Evolutionary conservation across 2,113 vertebrate genomes (phyloP).

Genomic region (Podiceps cristatus): DNA sequence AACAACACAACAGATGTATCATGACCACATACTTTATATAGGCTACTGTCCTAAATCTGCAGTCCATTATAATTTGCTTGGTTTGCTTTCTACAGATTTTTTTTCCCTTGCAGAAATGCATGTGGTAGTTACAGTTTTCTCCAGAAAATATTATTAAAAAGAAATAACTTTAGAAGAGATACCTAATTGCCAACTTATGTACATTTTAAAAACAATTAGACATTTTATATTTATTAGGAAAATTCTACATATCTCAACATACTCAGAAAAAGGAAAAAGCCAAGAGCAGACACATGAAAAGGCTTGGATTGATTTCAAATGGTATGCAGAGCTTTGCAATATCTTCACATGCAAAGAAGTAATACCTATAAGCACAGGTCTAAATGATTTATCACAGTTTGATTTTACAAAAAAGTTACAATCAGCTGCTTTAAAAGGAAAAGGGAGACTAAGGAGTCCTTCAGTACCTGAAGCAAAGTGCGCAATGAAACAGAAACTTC

Average conservation of each 20-base stretch:
- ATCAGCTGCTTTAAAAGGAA: not conserved
- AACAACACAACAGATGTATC: not conserved
- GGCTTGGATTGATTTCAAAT: not conserved
- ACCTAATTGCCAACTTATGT: rapidly evolving
- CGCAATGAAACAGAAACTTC: not conserved
- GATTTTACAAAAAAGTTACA: not conserved
- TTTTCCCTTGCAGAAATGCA: not conserved
- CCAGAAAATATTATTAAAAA: not conserved
- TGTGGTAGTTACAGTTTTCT: not conserved
- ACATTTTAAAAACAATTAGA: not conserved
- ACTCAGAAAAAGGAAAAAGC: not conserved
- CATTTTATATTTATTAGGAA: not conserved
- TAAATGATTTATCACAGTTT: not conserved
- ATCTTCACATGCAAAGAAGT: not conserved
- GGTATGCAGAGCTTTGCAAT: not conserved
- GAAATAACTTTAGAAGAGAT: not conserved
- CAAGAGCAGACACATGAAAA: not conserved
- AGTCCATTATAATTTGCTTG: not conserved
- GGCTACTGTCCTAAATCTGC: not conserved
- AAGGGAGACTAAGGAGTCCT: not conserved
- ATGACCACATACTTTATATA: not conserved
- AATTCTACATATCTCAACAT: not conserved
- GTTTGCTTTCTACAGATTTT: not conserved
- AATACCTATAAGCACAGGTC: rapidly evolving
- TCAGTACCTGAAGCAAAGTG: not conserved